Conservation (phyloP, 2,113 vertebrate species). For the Calidris pugnax region DNA sequence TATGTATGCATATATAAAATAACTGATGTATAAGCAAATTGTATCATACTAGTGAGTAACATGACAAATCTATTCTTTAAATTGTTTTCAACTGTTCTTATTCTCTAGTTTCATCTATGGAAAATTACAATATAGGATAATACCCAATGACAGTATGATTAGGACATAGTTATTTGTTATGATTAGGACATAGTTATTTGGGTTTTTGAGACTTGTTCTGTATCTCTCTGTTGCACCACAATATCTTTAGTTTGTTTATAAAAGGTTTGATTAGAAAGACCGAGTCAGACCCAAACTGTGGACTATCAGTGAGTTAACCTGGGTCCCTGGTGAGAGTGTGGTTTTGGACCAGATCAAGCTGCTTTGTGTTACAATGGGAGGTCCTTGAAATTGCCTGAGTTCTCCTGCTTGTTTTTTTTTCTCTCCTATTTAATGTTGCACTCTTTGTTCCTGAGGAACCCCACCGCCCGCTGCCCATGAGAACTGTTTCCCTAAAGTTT, state of each 20-base stretch:
- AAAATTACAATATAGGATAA: not conserved
- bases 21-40: constrained; percentile 10
- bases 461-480: not conserved
- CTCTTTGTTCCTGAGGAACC: not conserved
- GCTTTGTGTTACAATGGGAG: not conserved
- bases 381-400: not conserved
- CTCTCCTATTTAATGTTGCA: not conserved
- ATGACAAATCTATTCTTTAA: not conserved
- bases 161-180: not conserved
- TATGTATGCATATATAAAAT: not conserved
- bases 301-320: not conserved
- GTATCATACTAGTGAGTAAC: not conserved
- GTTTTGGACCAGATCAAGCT: not conserved
- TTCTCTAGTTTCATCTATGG: not conserved
- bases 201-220: not conserved
- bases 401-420: not conserved
- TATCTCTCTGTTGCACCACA: not conserved
- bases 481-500: not conserved
- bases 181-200: too few species aligned
- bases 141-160: not conserved
- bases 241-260: not conserved
- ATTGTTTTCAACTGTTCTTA: not conserved
- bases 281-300: not conserved
- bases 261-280: not conserved
- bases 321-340: fast-evolving